phyloP scores from a whole-genome alignment of 2,888 invertebrate species.

The Phlogophora meticulosa region DNA sequence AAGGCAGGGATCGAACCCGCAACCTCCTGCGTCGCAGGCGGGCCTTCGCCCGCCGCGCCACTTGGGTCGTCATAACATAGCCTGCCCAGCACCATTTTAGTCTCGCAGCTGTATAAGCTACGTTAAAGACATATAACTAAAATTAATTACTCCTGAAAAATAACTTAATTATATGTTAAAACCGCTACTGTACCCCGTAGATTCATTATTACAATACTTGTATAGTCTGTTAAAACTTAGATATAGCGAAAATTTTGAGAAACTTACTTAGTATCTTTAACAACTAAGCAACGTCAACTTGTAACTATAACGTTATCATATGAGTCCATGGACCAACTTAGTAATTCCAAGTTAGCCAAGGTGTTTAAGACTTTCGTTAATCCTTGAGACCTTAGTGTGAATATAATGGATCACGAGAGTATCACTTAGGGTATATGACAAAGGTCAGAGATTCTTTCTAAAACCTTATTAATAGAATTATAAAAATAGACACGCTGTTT shows the following conservation, averaged over 20 bases:
- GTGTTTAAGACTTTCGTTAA: conserved; percentile 54
- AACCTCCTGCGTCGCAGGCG: no score
- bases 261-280: conserved; percentile 30
- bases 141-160: neutral
- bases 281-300: conserved; percentile 52
- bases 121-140: conserved; percentile 1
- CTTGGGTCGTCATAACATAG: no score
- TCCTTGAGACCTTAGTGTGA: conserved; percentile 38
- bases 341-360: conserved; percentile 58
- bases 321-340: conserved; percentile 67
- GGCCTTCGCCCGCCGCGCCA: no score
- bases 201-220: conserved; percentile 13
- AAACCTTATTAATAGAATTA: conserved; percentile 13
- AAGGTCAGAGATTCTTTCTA: neutral
- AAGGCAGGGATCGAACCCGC: no score
- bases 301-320: conserved; percentile 62
- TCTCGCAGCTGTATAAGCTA: no score
- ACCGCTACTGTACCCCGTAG: conserved; percentile 5
- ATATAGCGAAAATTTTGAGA: neutral
- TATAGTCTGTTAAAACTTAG: neutral
- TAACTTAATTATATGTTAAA: neutral
- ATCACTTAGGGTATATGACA: neutral
- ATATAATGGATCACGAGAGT: conserved; percentile 32
- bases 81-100: no score
- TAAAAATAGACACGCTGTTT: neutral